phyloP scores from a whole-genome alignment of 2,797 vertebrate species.

The Tangara arthus region DNA sequence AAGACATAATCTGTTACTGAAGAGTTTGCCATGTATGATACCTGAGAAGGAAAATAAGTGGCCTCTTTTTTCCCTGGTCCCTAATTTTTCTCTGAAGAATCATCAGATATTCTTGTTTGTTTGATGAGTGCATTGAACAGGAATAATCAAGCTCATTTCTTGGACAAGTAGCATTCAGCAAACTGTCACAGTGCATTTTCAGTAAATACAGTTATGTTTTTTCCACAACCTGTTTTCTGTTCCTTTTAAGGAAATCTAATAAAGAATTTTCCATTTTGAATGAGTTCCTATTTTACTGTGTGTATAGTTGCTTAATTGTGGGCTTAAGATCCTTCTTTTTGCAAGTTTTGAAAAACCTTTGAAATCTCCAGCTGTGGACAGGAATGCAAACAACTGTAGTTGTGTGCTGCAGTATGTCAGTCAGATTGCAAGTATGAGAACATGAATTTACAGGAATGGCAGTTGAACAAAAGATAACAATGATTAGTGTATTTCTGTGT shows the following conservation, averaged over 20 bases:
- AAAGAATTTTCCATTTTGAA: neutral
- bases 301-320: neutral
- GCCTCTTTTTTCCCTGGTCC: neutral
- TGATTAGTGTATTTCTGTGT: neutral
- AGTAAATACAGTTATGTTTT: neutral
- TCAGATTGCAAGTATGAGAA: neutral
- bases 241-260: neutral
- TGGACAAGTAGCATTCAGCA: neutral
- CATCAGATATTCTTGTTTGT: neutral
- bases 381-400: neutral
- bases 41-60: neutral
- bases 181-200: neutral
- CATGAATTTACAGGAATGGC: neutral
- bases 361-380: neutral
- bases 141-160: neutral
- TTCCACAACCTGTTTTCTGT: neutral
- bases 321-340: neutral
- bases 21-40: neutral
- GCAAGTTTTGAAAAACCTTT: neutral
- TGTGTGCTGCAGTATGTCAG: neutral
- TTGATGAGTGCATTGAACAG: neutral
- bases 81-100: neutral
- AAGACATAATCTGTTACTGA: neutral
- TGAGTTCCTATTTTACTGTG: neutral
- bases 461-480: neutral